Evolutionary conservation across 37 sponge, comb jelly and placozoan species (phyloP).

Genomic region (Geodia barretti): DNA sequence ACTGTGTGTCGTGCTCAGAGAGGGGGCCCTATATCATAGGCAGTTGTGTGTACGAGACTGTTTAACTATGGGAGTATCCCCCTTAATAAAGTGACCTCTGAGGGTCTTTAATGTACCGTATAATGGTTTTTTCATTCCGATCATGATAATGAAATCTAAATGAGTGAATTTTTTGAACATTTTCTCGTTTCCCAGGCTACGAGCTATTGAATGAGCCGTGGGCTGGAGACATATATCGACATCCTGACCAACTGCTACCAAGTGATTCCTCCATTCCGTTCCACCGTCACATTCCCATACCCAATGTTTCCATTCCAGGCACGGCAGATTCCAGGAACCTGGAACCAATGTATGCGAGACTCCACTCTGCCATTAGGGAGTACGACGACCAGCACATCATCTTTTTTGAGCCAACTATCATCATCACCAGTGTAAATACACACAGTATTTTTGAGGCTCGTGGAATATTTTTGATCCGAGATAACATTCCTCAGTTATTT

Average conservation of each 20-base stretch:
- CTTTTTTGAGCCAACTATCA: constrained; percentile 82
- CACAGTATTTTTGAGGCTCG: not conserved
- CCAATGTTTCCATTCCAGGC: constrained; percentile 22
- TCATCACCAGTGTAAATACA: constrained; percentile 53
- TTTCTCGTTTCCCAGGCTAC: constrained; percentile 37
- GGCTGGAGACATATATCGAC: constrained; percentile 79
- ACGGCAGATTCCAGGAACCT: constrained; percentile 69
- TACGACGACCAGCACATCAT: constrained; percentile 72
- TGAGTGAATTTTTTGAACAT: not conserved
- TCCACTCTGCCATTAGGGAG: constrained; percentile 69
- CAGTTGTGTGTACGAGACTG: not conserved
- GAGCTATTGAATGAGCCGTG: constrained; percentile 94
- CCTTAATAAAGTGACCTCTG: too few species aligned
- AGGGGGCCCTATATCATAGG: not conserved
- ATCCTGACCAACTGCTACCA: constrained; percentile 73
- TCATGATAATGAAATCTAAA: too few species aligned
- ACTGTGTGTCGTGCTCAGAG: not conserved
- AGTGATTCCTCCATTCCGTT: constrained; percentile 8
- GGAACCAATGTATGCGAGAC: constrained; percentile 75
- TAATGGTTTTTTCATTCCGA: too few species aligned
- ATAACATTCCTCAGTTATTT: too few species aligned
- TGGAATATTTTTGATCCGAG: not conserved
- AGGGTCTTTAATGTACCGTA: too few species aligned
- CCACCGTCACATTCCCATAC: not conserved
- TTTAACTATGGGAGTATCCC: too few species aligned